Evolutionary conservation across 2,113 vertebrate species (phyloP).

Genomic region (Pungitius pungitius): DNA sequence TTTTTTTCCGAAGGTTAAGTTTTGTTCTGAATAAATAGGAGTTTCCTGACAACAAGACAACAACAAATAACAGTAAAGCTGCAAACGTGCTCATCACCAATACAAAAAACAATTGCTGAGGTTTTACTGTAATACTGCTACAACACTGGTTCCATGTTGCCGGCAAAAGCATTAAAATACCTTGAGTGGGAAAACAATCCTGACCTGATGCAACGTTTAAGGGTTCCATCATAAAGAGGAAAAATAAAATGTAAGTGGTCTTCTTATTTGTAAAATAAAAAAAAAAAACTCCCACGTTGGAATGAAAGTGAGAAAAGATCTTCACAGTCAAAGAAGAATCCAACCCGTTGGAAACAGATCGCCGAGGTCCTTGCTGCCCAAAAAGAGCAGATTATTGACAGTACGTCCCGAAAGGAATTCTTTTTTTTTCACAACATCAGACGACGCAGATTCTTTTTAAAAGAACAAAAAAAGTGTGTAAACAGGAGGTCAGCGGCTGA

Average conservation of each 20-base stretch:
- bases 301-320: conserved; percentile 3
- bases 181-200: conserved; percentile 39
- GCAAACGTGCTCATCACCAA: conserved; percentile 56
- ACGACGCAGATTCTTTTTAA: not conserved
- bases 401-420: conserved; percentile 14
- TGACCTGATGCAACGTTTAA: conserved; percentile 47
- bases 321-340: conserved; percentile 44
- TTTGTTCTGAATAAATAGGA: conserved; percentile 95
- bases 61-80: conserved; percentile 60
- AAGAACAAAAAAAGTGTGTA: not conserved
- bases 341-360: conserved; percentile 23
- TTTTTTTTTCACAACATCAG: conserved; percentile 17
- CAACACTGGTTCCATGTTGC: conserved; percentile 46
- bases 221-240: conserved; percentile 36
- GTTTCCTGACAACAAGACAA: conserved; percentile 67
- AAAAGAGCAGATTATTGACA: conserved; percentile 19
- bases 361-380: conserved; percentile 23
- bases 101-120: conserved; percentile 53
- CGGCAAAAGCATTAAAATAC: conserved; percentile 40
- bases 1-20: conserved; percentile 85
- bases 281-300: conserved; percentile 18
- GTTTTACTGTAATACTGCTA: conserved; percentile 59
- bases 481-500: conserved; percentile 80
- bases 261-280: conserved; percentile 26
- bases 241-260: conserved; percentile 41